Evolutionary conservation across 2,797 vertebrate genomes (phyloP), one percentile per base, ranked within the genome.

Genomic region (Spea hammondii): DNA sequence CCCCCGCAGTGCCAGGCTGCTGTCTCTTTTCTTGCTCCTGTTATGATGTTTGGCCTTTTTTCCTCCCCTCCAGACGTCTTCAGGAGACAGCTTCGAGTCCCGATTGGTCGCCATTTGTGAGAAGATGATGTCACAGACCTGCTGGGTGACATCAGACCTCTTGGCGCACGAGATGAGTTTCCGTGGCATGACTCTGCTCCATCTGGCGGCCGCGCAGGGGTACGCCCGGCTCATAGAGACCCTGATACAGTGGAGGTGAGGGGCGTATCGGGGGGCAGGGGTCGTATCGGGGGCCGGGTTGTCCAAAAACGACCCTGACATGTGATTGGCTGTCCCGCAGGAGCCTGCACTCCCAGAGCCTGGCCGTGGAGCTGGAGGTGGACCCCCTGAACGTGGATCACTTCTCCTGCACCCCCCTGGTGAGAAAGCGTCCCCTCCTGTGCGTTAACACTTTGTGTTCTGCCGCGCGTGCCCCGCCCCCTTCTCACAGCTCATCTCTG

Each of bases 361-460:
- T 96, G 85, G 93, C 95, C 84, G 82, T 96, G 86, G 95, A 96
- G 70, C 91, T 95, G 80, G 95, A 97, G 84, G 95, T 94, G 0
- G 95, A 97, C 83, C 94, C 95, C 7, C 91, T 96, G 46, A 96
- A 96, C 3, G 94, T 97, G 5, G 95, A 97, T 87, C 95, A 97
- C 82, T 97, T 97, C 88, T 96, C 95, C 86, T 97, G 95, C 83
- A 96, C 95, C 0, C 94, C 95, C 0, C 88, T 97, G 94, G 95
- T 96, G 88, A 87, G 85, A 65, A 0, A 32, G 32, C 32, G 32
- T 2, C 32, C 32, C 32, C 32, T 32, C 32, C 3, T 32, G 32
- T 32, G 32, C 0, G 2, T 11, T 47, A 11, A 32, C 11, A 45
- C 46, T 9, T 72, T 7, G 12, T 12, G 12, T 55, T 71, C 14